phyloP scores from a whole-genome alignment of 2,888 invertebrate genomes.

The Orthonychiurus folsomi region DNA sequence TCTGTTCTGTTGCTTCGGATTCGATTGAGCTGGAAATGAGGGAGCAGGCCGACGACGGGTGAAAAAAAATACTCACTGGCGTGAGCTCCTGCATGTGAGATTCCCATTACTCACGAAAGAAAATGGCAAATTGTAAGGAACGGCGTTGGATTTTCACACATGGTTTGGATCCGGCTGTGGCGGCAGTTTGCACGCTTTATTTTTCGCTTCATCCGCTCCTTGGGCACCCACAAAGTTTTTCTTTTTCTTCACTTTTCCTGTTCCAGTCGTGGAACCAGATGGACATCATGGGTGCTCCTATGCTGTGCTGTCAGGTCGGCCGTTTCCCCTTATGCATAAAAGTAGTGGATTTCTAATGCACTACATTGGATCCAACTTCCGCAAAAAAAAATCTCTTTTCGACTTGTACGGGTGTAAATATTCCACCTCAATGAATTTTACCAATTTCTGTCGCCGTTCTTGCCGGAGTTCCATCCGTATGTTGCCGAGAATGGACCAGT shows the following conservation, averaged over 20 bases:
- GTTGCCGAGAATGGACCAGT: neutral
- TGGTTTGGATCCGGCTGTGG: neutral
- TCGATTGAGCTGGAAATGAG: neutral
- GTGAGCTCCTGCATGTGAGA: neutral
- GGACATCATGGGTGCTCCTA: neutral
- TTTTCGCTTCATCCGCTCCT: neutral
- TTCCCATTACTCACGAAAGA: neutral
- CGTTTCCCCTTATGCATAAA: too few relatives aligned
- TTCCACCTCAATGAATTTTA: neutral
- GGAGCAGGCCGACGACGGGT: too few relatives aligned
- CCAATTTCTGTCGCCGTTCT: neutral
- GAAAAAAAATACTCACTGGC: neutral
- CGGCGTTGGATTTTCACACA: neutral
- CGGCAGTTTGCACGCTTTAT: neutral
- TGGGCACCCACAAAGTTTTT: neutral
- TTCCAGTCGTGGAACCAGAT: neutral
- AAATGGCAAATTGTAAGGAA: neutral
- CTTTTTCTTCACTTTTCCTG: neutral
- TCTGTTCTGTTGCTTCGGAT: too few relatives aligned
- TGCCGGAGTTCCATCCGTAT: neutral
- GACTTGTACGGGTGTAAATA: neutral
- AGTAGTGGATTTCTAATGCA: too few relatives aligned
- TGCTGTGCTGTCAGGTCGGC: neutral
- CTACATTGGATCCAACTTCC: too few relatives aligned
- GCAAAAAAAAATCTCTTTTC: too few relatives aligned